Evolutionary conservation across 2,888 invertebrate genomes (phyloP).

Genomic region (Ferrisia virgata): DNA sequence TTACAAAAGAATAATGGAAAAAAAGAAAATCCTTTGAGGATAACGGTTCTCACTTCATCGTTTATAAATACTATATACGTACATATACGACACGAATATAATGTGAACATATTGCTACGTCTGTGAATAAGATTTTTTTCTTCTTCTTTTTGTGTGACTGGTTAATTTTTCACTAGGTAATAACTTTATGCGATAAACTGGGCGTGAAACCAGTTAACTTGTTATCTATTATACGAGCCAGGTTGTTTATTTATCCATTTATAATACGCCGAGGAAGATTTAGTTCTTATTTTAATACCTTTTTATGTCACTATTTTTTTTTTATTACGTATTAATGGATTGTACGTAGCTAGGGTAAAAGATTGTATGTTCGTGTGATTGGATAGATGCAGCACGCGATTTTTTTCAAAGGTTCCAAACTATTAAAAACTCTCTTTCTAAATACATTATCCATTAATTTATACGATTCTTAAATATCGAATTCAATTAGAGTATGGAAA

Average conservation of each 20-base stretch:
- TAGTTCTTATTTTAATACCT: slow-evolving; percentile 26
- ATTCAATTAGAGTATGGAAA: background rate
- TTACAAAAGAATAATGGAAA: background rate
- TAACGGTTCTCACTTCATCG: background rate
- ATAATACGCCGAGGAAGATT: background rate
- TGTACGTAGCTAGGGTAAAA: too few relatives aligned
- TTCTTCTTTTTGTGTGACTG: background rate
- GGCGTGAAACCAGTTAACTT: slow-evolving; percentile 31
- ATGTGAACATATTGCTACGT: background rate
- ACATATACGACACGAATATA: too few relatives aligned
- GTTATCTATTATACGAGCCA: background rate
- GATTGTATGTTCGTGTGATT: background rate
- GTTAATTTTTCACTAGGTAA: background rate
- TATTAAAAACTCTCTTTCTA: background rate
- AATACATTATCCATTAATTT: background rate
- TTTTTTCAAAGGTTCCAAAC: background rate
- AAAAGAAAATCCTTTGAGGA: background rate
- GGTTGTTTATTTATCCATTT: slow-evolving; percentile 15
- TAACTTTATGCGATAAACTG: background rate
- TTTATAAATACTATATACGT: too few relatives aligned
- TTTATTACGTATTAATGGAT: slow-evolving; percentile 5
- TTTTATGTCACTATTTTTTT: slow-evolving; percentile 13
- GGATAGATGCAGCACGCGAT: background rate
- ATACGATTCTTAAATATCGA: background rate
- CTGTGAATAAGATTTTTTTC: background rate